Evolutionary conservation across 1,140 invertebrate species (phyloP), one percentile per base, ranked within the genome.

Genomic region (Drosophila azteca): DNA sequence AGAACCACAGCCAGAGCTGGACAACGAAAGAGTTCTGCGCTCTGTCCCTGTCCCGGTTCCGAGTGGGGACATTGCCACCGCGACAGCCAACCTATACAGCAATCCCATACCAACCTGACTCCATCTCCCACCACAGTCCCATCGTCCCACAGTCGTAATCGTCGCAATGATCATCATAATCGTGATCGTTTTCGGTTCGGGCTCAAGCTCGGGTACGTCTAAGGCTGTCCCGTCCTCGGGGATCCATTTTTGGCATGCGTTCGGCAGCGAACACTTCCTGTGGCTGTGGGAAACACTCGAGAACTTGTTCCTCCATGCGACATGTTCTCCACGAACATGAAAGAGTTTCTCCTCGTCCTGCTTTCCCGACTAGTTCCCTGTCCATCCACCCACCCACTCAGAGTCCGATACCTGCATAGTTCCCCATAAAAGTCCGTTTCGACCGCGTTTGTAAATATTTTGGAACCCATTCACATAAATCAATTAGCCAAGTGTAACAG

Each of bases 171-270:
- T 81, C 82, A 78, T 85, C 82, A 85, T 85, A 81, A 85, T 85
- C 82, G 82, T 85, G 82, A 85, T 85, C 77, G 69, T 71, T 85
- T 85, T 64, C 60, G 74, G 73, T 31, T 72, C 50, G 49, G 55
- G 29, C 15, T 52, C 43, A 20, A n/a, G 24, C 49, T 59, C 22
- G 45, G 58, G 59, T 5, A 72, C 63, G 61, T 62, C 52, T 63
- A 53, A 64, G 71, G 76, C 71, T 87, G 77, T 81, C 74, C 67
- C 68, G 78, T 87, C 82, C 82, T 81, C 54, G 69, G 82, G 74
- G 82, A 81, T 50, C 82, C 82, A 85, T 85, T 85, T 85, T 81
- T 78, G 82, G 82, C 78, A 87, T 85, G 82, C 82, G 82, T 87
- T 85, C 69, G 69, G 68, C 73, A 75, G 74, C 60, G 82, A 87